Conservation (phyloP, 2,888 invertebrate species). For the Torymus texanus region DNA sequence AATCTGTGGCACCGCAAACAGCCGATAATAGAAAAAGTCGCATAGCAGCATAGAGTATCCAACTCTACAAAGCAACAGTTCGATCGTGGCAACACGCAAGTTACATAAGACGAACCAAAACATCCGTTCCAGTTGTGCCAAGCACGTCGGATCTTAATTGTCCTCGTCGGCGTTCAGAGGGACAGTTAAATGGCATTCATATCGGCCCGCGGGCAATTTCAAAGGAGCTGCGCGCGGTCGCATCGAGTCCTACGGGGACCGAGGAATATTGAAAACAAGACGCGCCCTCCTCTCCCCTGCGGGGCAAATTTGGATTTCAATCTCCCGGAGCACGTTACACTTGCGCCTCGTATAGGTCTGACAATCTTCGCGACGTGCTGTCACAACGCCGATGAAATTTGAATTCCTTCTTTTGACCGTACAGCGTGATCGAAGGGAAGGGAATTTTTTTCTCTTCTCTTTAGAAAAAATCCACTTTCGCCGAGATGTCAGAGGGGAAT, state of each 20-base stretch:
- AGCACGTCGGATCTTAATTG: slow-evolving; percentile 28
- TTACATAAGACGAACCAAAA: slow-evolving; percentile 12
- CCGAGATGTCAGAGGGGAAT: too few relatives aligned
- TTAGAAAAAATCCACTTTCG: too few relatives aligned
- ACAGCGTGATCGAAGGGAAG: too few relatives aligned
- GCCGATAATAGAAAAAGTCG: too few relatives aligned
- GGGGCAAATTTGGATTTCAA: slow-evolving; percentile 46
- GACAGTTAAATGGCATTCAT: slow-evolving; percentile 48
- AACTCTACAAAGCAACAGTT: too few relatives aligned
- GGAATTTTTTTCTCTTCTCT: too few relatives aligned
- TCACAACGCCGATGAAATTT: slow-evolving; percentile 14
- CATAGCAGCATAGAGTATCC: too few relatives aligned
- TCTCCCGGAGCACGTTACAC: not conserved
- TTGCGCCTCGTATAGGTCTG: not conserved
- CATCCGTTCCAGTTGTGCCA: slow-evolving; percentile 4
- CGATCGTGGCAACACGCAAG: not conserved
- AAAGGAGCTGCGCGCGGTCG: slow-evolving; percentile 11
- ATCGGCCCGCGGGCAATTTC: slow-evolving; percentile 37
- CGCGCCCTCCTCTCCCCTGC: slow-evolving; percentile 17
- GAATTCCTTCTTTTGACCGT: too few relatives aligned
- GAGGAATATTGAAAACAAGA: slow-evolving; percentile 51
- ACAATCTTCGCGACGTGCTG: not conserved
- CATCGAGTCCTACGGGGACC: slow-evolving; percentile 16
- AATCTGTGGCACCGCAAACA: too few relatives aligned
- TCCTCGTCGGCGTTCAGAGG: not conserved